Evolutionary conservation across 2,888 invertebrate genomes (phyloP).

Genomic region (Spialia ferax): DNA sequence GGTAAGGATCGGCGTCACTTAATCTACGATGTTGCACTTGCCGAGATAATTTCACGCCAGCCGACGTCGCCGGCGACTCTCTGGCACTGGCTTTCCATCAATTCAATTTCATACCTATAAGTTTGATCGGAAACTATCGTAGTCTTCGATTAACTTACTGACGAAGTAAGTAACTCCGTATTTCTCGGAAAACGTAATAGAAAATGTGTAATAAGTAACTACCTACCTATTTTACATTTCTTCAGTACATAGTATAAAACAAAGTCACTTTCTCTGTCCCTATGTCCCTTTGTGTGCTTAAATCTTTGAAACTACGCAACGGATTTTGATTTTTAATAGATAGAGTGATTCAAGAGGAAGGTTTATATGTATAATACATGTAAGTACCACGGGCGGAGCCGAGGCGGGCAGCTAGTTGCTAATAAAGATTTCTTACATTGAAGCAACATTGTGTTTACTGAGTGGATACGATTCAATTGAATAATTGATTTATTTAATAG

Average conservation of each 20-base stretch:
- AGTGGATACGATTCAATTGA: constrained; percentile 45
- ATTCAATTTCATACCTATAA: constrained; percentile 74
- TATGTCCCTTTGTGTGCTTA: no score
- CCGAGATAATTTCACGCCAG: constrained; percentile 72
- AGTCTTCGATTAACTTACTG: constrained; percentile 40
- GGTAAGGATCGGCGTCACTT: constrained; percentile 64
- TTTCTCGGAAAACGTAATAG: constrained; percentile 28
- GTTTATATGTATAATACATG: no score
- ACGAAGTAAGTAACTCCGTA: constrained; percentile 11
- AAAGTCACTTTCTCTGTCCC: no score
- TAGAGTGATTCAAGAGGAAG: no score
- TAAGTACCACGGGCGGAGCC: no score
- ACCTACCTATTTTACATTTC: no score
- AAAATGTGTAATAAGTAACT: no score
- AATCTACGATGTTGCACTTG: constrained; percentile 72
- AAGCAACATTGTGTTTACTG: constrained; percentile 22
- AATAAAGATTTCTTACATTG: constrained; percentile 14
- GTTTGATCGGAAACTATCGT: constrained; percentile 49
- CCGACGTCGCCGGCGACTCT: constrained; percentile 48
- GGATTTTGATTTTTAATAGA: no score
- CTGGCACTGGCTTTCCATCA: constrained; percentile 57
- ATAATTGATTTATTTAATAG: constrained; percentile 65
- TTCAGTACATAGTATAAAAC: no score
- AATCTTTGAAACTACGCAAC: no score
- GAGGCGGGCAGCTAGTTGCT: no score